Conservation (phyloP, 2,888 invertebrate genomes). For the Agrotis clavis region DNA sequence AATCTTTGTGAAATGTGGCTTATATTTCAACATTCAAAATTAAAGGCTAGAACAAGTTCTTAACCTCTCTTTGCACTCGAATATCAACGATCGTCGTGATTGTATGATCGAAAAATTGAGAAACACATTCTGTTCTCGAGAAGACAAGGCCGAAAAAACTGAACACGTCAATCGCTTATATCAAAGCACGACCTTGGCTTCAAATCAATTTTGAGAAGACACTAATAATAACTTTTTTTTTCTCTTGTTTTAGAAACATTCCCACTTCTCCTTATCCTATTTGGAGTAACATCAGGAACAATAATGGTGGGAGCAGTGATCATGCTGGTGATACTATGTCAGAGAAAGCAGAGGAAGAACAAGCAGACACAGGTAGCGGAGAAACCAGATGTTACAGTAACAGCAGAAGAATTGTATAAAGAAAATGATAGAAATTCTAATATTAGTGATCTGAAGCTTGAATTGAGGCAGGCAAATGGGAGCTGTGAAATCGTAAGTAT, state of each 20-base stretch:
- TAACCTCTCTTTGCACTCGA: background rate
- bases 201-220: background rate
- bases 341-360: slow-evolving; percentile 92
- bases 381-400: slow-evolving; percentile 91
- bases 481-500: slow-evolving; percentile 94
- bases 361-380: slow-evolving; percentile 87
- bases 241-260: slow-evolving; percentile 93
- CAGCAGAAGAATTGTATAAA: slow-evolving; percentile 90
- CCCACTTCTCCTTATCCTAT: slow-evolving; percentile 95
- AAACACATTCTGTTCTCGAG: background rate
- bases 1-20: slow-evolving; percentile 20
- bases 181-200: background rate
- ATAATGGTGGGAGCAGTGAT: slow-evolving; percentile 96
- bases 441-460: slow-evolving; percentile 97
- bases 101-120: background rate
- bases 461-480: slow-evolving; percentile 95
- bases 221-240: background rate
- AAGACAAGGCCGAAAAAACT: background rate
- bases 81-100: background rate
- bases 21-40: slow-evolving; percentile 1
- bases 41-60: background rate
- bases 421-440: slow-evolving; percentile 97
- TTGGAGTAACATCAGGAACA: slow-evolving; percentile 96
- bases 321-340: slow-evolving; percentile 96
- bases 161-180: background rate